phyloP scores from a whole-genome alignment of 2,888 invertebrate genomes.

The Campoletis raptor region DNA sequence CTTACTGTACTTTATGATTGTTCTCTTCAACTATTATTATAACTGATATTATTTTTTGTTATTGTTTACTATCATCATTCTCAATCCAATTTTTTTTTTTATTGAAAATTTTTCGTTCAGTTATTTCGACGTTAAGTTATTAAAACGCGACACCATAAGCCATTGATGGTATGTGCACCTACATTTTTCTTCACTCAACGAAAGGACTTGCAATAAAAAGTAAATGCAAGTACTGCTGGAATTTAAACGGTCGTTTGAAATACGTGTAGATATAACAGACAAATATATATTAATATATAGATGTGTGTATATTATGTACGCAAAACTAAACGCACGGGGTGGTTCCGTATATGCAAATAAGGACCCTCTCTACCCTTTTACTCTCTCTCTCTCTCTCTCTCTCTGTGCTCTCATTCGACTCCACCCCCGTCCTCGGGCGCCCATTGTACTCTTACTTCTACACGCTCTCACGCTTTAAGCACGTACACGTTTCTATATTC shows the following conservation, averaged over 20 bases:
- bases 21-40: too few relatives aligned
- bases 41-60: too few relatives aligned
- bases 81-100: too few relatives aligned
- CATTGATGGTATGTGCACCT: conserved; percentile 27
- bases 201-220: conserved; percentile 59
- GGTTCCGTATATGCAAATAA: conserved; percentile 82
- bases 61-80: too few relatives aligned
- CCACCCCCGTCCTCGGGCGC: conserved; percentile 83
- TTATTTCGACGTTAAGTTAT: too few relatives aligned
- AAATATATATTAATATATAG: conserved; percentile 20
- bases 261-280: neutral
- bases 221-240: conserved; percentile 61
- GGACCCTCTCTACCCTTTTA: conserved; percentile 69
- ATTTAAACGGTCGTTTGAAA: conserved; percentile 57
- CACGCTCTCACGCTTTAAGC: conserved; percentile 65
- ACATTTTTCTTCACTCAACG: conserved; percentile 15
- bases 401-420: conserved; percentile 74
- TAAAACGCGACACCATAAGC: too few relatives aligned
- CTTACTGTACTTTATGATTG: too few relatives aligned
- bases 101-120: too few relatives aligned
- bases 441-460: conserved; percentile 78
- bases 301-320: conserved; percentile 36
- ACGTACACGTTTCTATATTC: conserved; percentile 43
- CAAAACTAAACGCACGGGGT: conserved; percentile 73
- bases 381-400: conserved; percentile 61